A percentile compares a stretch with the other conserved stretches of the same genome.
These are phyloP conservation scores for Cotesia chilonis DNA, from an alignment of 1,140 invertebrate species.

Conservation along the genomic window DNA sequence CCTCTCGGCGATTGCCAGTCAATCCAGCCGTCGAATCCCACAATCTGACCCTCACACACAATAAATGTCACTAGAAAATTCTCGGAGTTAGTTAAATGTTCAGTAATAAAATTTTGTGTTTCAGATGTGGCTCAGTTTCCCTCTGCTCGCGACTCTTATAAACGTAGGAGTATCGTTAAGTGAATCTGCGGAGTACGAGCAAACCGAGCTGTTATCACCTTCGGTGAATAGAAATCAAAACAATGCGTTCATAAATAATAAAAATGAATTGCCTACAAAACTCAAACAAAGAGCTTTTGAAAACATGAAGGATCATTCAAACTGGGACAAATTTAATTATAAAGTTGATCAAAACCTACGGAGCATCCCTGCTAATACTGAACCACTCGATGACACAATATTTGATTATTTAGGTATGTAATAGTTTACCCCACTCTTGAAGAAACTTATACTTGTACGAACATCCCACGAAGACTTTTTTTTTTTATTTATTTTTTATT, in stretches of 20 bases:
- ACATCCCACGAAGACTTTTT: too few relatives aligned
- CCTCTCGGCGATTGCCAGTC: too few relatives aligned
- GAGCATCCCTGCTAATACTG: not conserved
- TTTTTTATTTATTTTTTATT: too few relatives aligned
- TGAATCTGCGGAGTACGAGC: conserved; percentile 23
- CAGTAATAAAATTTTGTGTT: not conserved
- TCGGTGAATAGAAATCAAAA: not conserved
- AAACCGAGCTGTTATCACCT: conserved; percentile 24
- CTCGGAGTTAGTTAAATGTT: too few relatives aligned
- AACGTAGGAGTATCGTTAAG: conserved; percentile 33
- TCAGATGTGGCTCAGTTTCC: conserved; percentile 36
- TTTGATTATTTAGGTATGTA: too few relatives aligned
- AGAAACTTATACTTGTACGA: too few relatives aligned
- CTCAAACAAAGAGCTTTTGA: conserved; percentile 14
- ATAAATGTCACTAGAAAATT: too few relatives aligned
- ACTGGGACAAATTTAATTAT: conserved; percentile 17
- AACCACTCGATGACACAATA: too few relatives aligned
- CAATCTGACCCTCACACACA: too few relatives aligned
- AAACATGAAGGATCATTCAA: conserved; percentile 15
- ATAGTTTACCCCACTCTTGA: too few relatives aligned
- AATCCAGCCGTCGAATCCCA: too few relatives aligned
- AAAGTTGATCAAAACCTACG: not conserved
- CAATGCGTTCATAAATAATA: conserved; percentile 1
- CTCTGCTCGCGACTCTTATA: conserved; percentile 32
- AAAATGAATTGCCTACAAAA: conserved; percentile 14